Evolutionary conservation across 2,797 vertebrate genomes (phyloP).

Genomic region (Morus bassanus): DNA sequence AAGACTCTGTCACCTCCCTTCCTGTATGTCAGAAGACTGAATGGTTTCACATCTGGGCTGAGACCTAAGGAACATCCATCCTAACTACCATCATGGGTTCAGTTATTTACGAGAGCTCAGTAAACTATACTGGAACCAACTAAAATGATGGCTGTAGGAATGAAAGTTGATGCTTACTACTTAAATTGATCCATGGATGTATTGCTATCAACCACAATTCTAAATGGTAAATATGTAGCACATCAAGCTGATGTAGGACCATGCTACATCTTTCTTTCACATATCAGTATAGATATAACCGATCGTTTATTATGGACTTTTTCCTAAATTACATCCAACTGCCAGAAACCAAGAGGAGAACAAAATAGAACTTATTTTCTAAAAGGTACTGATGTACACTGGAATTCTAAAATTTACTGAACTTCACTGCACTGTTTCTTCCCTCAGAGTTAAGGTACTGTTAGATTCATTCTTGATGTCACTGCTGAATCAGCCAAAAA

Average conservation of each 20-base stretch:
- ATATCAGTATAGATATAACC: not conserved
- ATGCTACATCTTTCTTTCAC: not conserved
- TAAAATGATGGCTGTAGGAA: not conserved
- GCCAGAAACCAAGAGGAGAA: not conserved
- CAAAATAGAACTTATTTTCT: not conserved
- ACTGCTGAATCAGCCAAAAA: not conserved
- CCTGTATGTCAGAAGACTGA: not conserved
- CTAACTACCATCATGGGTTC: not conserved
- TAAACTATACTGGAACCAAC: not conserved
- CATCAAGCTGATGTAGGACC: not conserved
- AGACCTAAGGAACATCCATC: not conserved
- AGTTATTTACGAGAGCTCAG: not conserved
- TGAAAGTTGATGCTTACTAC: not conserved
- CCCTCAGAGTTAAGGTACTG: not conserved
- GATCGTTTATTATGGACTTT: not conserved
- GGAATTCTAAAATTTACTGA: not conserved
- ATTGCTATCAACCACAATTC: not conserved
- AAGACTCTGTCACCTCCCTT: not conserved
- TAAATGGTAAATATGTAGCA: not conserved
- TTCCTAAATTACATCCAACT: not conserved
- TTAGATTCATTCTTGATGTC: not conserved
- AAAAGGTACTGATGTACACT: not conserved
- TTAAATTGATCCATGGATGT: not conserved
- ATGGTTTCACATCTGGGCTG: not conserved
- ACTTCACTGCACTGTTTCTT: not conserved